Conservation (phyloP, 2,113 vertebrate species). For the Lepisosteus oculatus region DNA sequence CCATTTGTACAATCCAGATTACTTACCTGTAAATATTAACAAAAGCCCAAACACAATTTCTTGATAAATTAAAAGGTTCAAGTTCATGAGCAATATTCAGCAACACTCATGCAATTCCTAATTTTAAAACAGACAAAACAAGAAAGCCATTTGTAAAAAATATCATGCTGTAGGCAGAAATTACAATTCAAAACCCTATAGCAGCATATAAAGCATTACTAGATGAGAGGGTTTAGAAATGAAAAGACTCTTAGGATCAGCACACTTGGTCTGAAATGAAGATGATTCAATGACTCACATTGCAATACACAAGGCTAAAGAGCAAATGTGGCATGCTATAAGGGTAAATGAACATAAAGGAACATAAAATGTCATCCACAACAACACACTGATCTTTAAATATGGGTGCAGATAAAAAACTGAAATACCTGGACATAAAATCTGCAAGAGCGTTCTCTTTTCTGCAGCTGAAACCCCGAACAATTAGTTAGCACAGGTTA, state of each 20-base stretch:
- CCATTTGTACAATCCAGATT: no score
- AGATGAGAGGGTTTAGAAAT: no score
- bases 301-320: conserved; percentile 2
- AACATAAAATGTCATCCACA: conserved; percentile 24
- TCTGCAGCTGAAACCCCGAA: conserved; percentile 94
- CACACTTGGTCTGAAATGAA: conserved; percentile 13
- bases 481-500: conserved; percentile 56
- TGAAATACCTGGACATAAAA: conserved; percentile 95
- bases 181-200: no score
- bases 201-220: neutral
- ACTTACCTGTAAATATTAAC: no score
- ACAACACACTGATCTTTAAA: conserved; percentile 48
- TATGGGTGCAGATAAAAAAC: conserved; percentile 19
- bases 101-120: no score
- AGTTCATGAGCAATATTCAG: no score
- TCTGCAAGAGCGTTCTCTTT: conserved; percentile 97
- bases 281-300: conserved; percentile 3
- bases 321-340: neutral
- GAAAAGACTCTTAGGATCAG: no score
- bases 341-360: neutral
- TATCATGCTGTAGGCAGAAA: neutral
- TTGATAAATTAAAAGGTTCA: no score
- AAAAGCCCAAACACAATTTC: no score
- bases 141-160: neutral
- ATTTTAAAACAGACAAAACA: neutral